Conservation (phyloP, 2,888 invertebrate genomes). For the Coenonympha glycerion region DNA sequence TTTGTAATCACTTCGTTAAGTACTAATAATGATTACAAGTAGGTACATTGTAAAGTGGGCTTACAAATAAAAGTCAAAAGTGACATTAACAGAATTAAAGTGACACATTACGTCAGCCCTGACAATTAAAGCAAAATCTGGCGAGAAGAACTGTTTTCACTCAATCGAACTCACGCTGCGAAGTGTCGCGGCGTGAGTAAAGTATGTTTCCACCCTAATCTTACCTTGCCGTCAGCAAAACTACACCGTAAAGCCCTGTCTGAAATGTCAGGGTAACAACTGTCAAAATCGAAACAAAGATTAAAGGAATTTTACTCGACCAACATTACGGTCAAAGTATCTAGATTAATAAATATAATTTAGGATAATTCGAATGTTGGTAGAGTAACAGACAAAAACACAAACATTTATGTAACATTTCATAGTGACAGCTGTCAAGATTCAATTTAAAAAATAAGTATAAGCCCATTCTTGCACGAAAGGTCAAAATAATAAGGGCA, state of each 20-base stretch:
- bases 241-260: constrained; percentile 10
- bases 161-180: not conserved
- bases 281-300: constrained; percentile 7
- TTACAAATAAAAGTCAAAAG: no score
- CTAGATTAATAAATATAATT: not conserved
- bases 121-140: no score
- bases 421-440: not conserved
- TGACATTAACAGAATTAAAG: no score
- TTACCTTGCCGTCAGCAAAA: constrained; percentile 6
- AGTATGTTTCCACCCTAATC: not conserved
- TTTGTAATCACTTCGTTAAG: no score
- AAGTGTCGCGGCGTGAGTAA: not conserved
- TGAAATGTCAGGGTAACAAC: constrained; percentile 11
- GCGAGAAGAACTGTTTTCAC: no score
- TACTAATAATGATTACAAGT: no score
- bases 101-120: no score
- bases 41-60: no score
- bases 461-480: not conserved
- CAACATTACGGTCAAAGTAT: not conserved
- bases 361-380: not conserved
- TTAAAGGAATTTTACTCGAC: constrained; percentile 1
- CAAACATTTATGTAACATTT: not conserved
- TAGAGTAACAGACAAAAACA: not conserved
- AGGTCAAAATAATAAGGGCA: not conserved
- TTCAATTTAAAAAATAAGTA: not conserved